Conservation (phyloP, 2,113 vertebrate species). For the Myocastor coypus region DNA sequence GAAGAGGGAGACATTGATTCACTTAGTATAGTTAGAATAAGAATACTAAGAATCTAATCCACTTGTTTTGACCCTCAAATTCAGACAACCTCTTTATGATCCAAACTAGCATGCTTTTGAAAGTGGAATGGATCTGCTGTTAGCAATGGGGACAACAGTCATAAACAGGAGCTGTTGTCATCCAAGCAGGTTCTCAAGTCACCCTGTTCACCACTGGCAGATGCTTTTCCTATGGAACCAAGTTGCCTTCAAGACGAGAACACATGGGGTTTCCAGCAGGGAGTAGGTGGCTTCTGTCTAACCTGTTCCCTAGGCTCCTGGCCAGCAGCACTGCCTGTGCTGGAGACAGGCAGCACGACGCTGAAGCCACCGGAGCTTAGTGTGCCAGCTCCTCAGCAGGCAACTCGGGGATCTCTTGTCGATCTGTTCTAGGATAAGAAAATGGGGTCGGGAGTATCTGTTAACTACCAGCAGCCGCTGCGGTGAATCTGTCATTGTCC, state of each 20-base stretch:
- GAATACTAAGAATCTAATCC: neutral
- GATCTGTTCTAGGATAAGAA: neutral
- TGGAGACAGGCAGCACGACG: neutral
- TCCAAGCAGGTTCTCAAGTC: neutral
- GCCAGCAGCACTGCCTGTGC: neutral
- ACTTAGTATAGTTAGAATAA: neutral
- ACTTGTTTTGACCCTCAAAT: slow-evolving; percentile 35
- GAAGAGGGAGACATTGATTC: neutral
- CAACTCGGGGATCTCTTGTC: neutral
- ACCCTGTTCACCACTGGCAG: neutral
- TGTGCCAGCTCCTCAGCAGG: neutral
- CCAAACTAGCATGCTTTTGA: slow-evolving; percentile 17
- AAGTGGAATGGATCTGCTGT: neutral
- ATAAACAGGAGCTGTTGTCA: neutral
- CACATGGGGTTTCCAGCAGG: neutral
- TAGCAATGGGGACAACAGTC: neutral
- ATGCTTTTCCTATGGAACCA: neutral
- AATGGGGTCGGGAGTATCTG: slow-evolving; percentile 34
- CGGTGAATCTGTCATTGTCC: slow-evolving; percentile 58
- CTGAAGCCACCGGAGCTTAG: neutral
- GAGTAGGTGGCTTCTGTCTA: neutral
- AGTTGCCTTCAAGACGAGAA: neutral
- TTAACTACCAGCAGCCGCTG: slow-evolving; percentile 40
- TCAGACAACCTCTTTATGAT: slow-evolving; percentile 43
- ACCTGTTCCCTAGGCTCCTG: neutral